A percentile compares a stretch with the other conserved stretches of the same genome.
phyloP scores from a whole-genome alignment of 1,140 invertebrate genomes.

The Leptopilina clavipes region DNA sequence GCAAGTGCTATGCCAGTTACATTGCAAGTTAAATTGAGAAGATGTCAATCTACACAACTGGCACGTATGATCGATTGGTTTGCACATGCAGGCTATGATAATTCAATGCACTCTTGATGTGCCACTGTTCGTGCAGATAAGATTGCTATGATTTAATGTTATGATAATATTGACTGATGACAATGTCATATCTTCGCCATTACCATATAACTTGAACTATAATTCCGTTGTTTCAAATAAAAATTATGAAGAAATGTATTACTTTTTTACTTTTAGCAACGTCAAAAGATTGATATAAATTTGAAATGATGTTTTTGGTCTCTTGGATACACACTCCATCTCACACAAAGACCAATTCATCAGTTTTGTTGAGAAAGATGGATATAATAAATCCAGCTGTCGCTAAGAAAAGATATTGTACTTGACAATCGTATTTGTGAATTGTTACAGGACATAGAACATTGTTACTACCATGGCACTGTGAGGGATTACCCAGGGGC shows the following conservation, averaged over 20 bases:
- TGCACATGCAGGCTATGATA: slow-evolving; percentile 26
- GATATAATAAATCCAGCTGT: slow-evolving; percentile 22
- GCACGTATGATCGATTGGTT: slow-evolving; percentile 16
- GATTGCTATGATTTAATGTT: slow-evolving; percentile 27
- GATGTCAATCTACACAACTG: slow-evolving; percentile 24
- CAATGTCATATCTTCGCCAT: not conserved
- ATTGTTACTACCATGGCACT: slow-evolving; percentile 96
- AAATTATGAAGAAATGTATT: too few species aligned
- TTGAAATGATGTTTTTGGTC: not conserved
- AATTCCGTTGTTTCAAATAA: too few species aligned
- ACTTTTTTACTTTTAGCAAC: too few species aligned
- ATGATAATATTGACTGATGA: slow-evolving; percentile 32
- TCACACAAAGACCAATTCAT: not conserved
- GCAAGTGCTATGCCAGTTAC: not conserved
- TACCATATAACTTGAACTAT: not conserved
- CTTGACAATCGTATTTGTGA: slow-evolving; percentile 36
- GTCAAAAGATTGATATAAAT: not conserved
- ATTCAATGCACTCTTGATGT: slow-evolving; percentile 18
- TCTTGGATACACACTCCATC: not conserved
- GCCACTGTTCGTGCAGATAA: slow-evolving; percentile 15
- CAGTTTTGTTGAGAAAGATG: not conserved
- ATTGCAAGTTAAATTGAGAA: slow-evolving; percentile 21
- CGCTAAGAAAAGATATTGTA: slow-evolving; percentile 4
- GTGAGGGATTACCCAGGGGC: slow-evolving; percentile 97
- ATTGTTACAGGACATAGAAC: slow-evolving; percentile 91